phyloP scores from a whole-genome alignment of 2,113 vertebrate species.

The Cebus imitator region DNA sequence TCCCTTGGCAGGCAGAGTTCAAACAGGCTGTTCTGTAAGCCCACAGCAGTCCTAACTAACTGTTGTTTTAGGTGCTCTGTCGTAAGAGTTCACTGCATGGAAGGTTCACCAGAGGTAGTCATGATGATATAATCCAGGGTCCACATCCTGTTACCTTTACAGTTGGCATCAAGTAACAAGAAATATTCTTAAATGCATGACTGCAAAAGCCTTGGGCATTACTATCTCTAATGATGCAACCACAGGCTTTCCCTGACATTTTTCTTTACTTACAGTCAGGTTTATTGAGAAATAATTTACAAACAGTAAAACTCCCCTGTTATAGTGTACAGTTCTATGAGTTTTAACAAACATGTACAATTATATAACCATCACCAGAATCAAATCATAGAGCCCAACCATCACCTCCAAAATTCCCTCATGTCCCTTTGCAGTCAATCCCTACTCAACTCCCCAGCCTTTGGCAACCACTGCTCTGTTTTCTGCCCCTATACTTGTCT shows the following conservation, averaged over 20 bases:
- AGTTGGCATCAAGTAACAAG: background rate
- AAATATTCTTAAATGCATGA: background rate
- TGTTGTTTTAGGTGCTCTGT: background rate
- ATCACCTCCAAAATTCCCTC: background rate
- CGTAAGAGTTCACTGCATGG: background rate
- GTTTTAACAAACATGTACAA: background rate
- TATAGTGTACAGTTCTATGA: background rate
- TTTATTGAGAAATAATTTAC: background rate
- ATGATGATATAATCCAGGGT: background rate
- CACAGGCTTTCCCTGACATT: background rate
- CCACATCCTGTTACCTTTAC: background rate
- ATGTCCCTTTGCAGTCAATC: background rate
- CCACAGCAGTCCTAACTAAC: background rate
- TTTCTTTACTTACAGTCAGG: background rate
- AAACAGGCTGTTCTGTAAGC: background rate
- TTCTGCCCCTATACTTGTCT: background rate
- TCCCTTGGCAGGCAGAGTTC: background rate
- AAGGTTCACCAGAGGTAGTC: background rate
- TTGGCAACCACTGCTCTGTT: background rate
- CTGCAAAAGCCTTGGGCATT: background rate
- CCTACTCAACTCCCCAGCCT: background rate
- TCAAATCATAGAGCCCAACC: background rate
- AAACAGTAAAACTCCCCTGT: background rate
- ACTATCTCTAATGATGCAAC: background rate
- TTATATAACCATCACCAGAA: background rate